A percentile compares a stretch with the other conserved stretches of the same genome.
Evolutionary conservation across 2,113 vertebrate genomes (phyloP).

Genomic region (Todiramphus saurophagus): DNA sequence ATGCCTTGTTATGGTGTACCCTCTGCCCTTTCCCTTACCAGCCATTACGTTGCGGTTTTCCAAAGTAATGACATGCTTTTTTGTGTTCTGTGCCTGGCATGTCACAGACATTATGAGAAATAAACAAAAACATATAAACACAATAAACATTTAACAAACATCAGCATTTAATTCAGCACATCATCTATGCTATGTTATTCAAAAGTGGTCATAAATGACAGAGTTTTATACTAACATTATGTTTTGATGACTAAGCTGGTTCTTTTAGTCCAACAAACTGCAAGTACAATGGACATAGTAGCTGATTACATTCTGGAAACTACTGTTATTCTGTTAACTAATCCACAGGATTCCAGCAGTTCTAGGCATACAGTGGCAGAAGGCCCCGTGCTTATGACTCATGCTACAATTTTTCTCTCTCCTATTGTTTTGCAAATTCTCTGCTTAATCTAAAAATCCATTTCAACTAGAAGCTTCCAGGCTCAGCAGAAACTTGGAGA

Average conservation of each 20-base stretch:
- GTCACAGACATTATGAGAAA: not conserved
- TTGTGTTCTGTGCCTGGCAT: not conserved
- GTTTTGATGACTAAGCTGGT: not conserved
- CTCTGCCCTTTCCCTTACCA: not conserved
- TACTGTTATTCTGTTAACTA: slow-evolving; percentile 6
- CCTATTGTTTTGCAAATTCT: slow-evolving; percentile 47
- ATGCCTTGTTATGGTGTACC: too few species aligned
- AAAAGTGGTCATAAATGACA: not conserved
- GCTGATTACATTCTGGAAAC: slow-evolving; percentile 7
- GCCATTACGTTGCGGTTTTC: not conserved
- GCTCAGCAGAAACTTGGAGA: not conserved
- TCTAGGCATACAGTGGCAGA: not conserved
- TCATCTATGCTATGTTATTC: not conserved
- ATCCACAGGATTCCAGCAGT: slow-evolving; percentile 30
- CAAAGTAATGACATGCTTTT: not conserved
- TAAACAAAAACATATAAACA: not conserved
- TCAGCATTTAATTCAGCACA: not conserved
- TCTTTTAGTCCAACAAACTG: not conserved
- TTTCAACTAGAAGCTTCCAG: slow-evolving; percentile 12
- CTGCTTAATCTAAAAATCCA: slow-evolving; percentile 28
- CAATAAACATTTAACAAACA: not conserved
- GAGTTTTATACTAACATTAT: not conserved
- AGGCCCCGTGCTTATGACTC: slow-evolving; percentile 39
- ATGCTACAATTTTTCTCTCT: not conserved
- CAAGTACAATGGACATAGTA: not conserved